Evolutionary conservation across 1,140 invertebrate species (phyloP).

Genomic region (Drosophila murphyi): DNA sequence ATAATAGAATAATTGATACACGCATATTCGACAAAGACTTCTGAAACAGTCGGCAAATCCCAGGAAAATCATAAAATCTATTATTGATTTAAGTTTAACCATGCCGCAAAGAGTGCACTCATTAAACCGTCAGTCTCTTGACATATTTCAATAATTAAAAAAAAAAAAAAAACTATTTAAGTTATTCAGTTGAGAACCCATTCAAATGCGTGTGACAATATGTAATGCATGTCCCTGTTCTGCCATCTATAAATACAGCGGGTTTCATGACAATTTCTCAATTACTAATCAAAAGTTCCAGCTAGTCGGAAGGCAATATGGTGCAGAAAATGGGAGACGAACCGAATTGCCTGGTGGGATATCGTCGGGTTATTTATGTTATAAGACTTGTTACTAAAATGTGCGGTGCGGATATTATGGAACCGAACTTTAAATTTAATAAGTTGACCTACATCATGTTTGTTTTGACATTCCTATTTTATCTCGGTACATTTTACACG

Average conservation of each 20-base stretch:
- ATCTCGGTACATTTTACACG: slow-evolving; percentile 22
- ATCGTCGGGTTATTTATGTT: slow-evolving; percentile 24
- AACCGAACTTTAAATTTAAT: not conserved
- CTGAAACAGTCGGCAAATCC: not conserved
- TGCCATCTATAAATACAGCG: not conserved
- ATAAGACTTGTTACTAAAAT: slow-evolving; percentile 14
- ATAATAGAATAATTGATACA: no score
- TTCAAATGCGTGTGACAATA: not conserved
- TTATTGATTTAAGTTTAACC: not conserved
- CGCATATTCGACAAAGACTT: no score
- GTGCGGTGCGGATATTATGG: slow-evolving; percentile 23
- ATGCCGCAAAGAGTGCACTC: not conserved
- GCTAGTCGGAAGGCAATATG: not conserved
- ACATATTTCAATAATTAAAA: not conserved
- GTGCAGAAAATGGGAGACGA: not conserved
- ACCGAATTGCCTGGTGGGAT: slow-evolving; percentile 4
- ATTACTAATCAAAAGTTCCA: not conserved
- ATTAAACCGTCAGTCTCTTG: not conserved
- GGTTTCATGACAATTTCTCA: not conserved
- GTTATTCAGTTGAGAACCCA: no score
- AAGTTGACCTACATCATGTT: slow-evolving; percentile 20
- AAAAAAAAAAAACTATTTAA: not conserved
- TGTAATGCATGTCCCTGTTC: not conserved
- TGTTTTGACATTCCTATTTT: not conserved
- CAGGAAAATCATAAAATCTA: not conserved